Conservation (phyloP, 1,140 invertebrate genomes). For the Oedothorax gibbosus region DNA sequence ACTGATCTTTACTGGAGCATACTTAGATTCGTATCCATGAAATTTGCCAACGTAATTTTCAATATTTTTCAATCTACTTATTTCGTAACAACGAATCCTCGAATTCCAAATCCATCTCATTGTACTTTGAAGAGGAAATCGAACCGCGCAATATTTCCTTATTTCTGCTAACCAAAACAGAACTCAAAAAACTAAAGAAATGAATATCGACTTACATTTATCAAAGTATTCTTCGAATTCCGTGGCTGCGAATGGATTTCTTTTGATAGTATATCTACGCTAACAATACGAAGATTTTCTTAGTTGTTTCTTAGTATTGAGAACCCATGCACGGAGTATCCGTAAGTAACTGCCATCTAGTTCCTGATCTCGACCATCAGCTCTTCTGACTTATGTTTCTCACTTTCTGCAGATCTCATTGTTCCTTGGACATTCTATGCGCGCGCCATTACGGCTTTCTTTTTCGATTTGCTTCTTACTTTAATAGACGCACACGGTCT, state of each 20-base stretch:
- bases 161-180: no score
- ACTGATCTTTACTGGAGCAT: no score
- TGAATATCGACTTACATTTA: constrained; percentile 29
- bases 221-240: constrained; percentile 9
- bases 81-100: no score
- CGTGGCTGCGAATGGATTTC: constrained; percentile 34
- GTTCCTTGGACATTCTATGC: not conserved
- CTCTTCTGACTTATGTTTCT: constrained; percentile 34
- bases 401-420: constrained; percentile 16
- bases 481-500: not conserved
- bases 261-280: constrained; percentile 19
- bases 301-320: constrained; percentile 22
- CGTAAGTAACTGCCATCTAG: constrained; percentile 33
- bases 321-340: constrained; percentile 38
- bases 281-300: constrained; percentile 37
- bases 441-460: constrained; percentile 4
- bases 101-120: no score
- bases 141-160: no score
- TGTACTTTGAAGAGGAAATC: no score
- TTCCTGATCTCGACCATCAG: constrained; percentile 34
- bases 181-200: not conserved
- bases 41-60: no score
- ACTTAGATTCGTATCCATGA: no score
- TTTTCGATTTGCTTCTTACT: constrained; percentile 7
- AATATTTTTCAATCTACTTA: no score